Evolutionary conservation across 2,888 invertebrate genomes (phyloP).

Genomic region (Diabrotica balteata): DNA sequence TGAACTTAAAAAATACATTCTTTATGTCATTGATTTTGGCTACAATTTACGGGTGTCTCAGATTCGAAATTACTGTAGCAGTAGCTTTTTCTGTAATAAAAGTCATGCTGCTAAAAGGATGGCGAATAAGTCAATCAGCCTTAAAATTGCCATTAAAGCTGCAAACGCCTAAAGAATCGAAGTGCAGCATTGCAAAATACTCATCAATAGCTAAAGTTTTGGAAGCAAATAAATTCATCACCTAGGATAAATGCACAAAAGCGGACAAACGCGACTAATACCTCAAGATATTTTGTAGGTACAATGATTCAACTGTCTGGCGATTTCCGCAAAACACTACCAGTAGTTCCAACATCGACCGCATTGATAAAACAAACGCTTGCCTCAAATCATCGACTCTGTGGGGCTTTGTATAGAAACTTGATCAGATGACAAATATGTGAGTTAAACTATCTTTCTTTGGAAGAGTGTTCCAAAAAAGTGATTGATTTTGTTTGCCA

Average conservation of each 20-base stretch:
- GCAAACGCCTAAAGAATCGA: slow-evolving; percentile 42
- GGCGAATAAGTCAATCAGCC: too few species aligned
- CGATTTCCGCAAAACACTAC: slow-evolving; percentile 18
- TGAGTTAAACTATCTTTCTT: too few species aligned
- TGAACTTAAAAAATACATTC: too few species aligned
- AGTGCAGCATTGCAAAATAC: slow-evolving; percentile 45
- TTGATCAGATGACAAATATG: too few species aligned
- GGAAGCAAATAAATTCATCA: neutral
- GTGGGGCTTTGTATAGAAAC: too few species aligned
- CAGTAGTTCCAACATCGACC: slow-evolving; percentile 43
- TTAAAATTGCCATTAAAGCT: slow-evolving; percentile 19
- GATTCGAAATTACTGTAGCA: too few species aligned
- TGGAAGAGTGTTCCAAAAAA: too few species aligned
- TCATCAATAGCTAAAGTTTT: slow-evolving; percentile 16
- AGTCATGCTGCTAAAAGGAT: too few species aligned
- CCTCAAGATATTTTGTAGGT: neutral
- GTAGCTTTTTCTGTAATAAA: too few species aligned
- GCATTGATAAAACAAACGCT: slow-evolving; percentile 50
- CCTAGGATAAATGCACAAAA: slow-evolving; percentile 12
- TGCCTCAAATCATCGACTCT: neutral
- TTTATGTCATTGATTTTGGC: too few species aligned
- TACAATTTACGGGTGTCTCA: too few species aligned
- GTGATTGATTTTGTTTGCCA: too few species aligned
- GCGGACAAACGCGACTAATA: neutral
- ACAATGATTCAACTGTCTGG: neutral